Evolutionary conservation across 2,113 vertebrate species (phyloP).

Genomic region (Progne subis): DNA sequence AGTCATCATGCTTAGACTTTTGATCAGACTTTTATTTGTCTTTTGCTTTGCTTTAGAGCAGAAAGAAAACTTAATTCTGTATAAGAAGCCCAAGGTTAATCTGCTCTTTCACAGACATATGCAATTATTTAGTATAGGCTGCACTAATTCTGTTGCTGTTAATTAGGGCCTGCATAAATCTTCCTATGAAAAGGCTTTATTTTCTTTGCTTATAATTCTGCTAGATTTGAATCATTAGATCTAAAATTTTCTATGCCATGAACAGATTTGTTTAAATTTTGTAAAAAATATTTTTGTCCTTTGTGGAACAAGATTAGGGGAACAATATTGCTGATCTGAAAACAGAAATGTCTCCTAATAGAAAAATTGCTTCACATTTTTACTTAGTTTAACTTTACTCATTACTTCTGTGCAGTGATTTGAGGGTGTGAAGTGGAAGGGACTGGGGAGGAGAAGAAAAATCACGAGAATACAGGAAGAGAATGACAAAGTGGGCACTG

Average conservation of each 20-base stretch:
- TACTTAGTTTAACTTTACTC: background rate
- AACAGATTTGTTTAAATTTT: background rate
- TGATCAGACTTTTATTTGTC: background rate
- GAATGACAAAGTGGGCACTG: background rate
- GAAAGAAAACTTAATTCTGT: background rate
- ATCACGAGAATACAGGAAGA: rapidly evolving
- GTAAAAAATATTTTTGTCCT: background rate
- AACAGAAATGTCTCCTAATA: background rate
- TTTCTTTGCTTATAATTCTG: background rate
- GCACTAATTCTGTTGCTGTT: background rate
- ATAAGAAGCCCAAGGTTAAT: background rate
- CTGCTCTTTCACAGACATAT: background rate
- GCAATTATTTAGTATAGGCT: background rate
- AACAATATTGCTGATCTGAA: background rate
- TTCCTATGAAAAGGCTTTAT: background rate
- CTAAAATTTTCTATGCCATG: background rate
- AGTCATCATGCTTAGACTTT: background rate
- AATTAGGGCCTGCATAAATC: background rate
- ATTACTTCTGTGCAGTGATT: background rate
- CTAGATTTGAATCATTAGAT: background rate
- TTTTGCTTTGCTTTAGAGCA: background rate
- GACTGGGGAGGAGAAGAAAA: background rate
- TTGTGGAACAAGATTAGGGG: background rate
- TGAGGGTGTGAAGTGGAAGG: background rate
- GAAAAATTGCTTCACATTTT: background rate